Evolutionary conservation across 1,140 invertebrate species (phyloP).

Genomic region (Zaprionus tsacasi): DNA sequence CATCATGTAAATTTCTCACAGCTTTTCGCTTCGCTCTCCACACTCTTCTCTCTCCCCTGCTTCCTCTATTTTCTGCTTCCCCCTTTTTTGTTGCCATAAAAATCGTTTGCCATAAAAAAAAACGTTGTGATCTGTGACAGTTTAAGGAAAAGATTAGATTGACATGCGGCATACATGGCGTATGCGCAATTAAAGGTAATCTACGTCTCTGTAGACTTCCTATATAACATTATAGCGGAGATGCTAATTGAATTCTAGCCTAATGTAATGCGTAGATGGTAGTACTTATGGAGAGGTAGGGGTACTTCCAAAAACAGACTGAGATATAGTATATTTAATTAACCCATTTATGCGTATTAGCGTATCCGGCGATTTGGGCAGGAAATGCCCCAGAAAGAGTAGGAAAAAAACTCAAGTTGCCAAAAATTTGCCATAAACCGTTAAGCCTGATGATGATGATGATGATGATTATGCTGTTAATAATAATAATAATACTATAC

Average conservation of each 20-base stretch:
- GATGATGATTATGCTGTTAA: slow-evolving; percentile 23
- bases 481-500: background rate
- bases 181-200: slow-evolving; percentile 77
- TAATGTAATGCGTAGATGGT: slow-evolving; percentile 1
- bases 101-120: slow-evolving; percentile 3
- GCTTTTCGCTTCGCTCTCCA: background rate
- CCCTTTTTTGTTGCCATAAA: slow-evolving; percentile 18
- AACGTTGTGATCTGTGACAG: slow-evolving; percentile 28
- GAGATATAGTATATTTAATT: slow-evolving; percentile 57
- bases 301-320: slow-evolving; percentile 19
- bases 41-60: no score
- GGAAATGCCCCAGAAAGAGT: slow-evolving; percentile 51
- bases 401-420: slow-evolving; percentile 25
- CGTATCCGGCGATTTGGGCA: slow-evolving; percentile 70
- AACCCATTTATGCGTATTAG: slow-evolving; percentile 75
- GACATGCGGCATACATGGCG: slow-evolving; percentile 73
- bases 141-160: slow-evolving; percentile 59
- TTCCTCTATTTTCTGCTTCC: background rate
- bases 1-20: slow-evolving; percentile 55
- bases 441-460: slow-evolving; percentile 39
- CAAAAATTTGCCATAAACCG: slow-evolving; percentile 49
- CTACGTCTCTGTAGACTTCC: slow-evolving; percentile 56
- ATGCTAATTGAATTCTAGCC: slow-evolving; percentile 43
- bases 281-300: slow-evolving; percentile 1
- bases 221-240: slow-evolving; percentile 16